phyloP scores from a whole-genome alignment of 1,140 invertebrate genomes.

The Drosophila insularis region DNA sequence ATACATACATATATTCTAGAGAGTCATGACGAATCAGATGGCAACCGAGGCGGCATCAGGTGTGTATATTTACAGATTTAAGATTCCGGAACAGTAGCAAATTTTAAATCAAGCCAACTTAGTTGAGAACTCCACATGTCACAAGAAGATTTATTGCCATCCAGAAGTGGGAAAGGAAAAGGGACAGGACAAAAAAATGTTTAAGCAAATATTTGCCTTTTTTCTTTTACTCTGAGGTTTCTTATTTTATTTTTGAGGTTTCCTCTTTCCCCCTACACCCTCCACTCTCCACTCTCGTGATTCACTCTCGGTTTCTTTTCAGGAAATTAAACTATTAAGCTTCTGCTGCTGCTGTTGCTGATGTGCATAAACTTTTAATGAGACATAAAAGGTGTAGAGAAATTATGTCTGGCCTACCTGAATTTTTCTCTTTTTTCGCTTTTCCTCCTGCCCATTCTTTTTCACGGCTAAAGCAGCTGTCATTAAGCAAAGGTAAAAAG shows the following conservation, averaged over 20 bases:
- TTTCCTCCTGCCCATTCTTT: background rate
- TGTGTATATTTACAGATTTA: conserved; percentile 4
- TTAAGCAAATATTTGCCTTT: conserved; percentile 59
- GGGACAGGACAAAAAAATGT: conserved; percentile 37
- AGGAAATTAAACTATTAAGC: conserved; percentile 75
- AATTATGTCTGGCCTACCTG: conserved; percentile 50
- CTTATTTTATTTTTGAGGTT: conserved; percentile 16
- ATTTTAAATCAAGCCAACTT: conserved; percentile 27
- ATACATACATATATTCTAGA: background rate
- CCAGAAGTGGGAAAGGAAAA: conserved; percentile 28
- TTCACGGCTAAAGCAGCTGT: conserved; percentile 23
- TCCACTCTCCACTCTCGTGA: background rate
- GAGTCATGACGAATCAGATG: background rate
- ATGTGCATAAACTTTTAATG: conserved; percentile 69
- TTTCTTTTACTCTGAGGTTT: conserved; percentile 40
- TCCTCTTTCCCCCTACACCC: conserved; percentile 14
- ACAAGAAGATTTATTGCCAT: conserved; percentile 1
- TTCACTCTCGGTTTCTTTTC: conserved; percentile 20
- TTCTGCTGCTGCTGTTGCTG: conserved; percentile 30
- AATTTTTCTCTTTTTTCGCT: background rate
- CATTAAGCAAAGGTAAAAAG: conserved; percentile 50
- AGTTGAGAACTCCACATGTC: conserved; percentile 3
- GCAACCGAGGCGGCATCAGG: background rate
- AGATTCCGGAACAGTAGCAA: background rate
- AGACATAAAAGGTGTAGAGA: conserved; percentile 56